phyloP scores from a whole-genome alignment of 2,113 vertebrate species.

The Hemiprocne comata region DNA sequence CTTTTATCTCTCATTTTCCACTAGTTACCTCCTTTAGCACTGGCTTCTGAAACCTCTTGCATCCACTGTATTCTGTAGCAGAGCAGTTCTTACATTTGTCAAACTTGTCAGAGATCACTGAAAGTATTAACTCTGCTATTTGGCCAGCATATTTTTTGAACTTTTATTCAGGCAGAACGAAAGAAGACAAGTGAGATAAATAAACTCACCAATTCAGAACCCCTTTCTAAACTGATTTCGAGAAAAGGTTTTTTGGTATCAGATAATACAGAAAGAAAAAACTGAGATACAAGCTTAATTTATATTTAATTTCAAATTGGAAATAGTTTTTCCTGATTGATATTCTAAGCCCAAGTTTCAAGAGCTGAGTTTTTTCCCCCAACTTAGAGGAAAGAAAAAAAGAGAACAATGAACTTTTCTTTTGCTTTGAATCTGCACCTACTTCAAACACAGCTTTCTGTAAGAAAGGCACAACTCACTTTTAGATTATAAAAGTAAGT shows the following conservation, averaged over 20 bases:
- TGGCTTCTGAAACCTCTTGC: neutral
- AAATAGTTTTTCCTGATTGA: neutral
- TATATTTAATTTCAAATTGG: neutral
- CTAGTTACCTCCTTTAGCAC: neutral
- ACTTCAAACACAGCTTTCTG: neutral
- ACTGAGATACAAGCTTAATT: neutral
- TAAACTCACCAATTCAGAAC: neutral
- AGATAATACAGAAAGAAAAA: neutral
- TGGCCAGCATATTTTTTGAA: neutral
- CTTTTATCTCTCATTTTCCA: neutral
- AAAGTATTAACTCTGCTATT: neutral
- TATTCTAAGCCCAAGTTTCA: neutral
- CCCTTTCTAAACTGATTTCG: neutral
- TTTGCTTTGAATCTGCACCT: neutral
- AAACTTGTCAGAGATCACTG: neutral
- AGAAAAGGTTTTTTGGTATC: neutral
- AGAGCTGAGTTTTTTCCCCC: neutral
- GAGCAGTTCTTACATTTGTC: neutral
- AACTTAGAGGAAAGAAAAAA: neutral
- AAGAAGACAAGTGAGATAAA: neutral
- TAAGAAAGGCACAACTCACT: neutral
- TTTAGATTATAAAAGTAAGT: neutral
- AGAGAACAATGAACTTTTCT: neutral
- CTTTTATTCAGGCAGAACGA: neutral
- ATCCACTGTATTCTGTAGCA: neutral